phyloP scores from a whole-genome alignment of 2,113 vertebrate species.

The Poecilia latipinna region DNA sequence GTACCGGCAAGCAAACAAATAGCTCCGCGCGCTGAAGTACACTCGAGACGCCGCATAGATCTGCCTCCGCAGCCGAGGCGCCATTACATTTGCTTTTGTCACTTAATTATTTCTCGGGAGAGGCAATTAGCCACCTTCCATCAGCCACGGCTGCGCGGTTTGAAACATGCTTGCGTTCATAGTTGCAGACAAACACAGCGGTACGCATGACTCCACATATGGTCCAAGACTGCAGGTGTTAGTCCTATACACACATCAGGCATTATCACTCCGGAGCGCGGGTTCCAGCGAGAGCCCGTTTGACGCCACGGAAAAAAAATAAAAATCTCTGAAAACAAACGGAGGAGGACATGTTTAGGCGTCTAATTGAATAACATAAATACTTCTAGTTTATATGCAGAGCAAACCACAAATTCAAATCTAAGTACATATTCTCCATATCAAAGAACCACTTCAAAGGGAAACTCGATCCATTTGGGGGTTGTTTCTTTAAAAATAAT shows the following conservation, averaged over 20 bases:
- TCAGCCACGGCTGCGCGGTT: conserved; percentile 40
- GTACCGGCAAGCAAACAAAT: conserved; percentile 67
- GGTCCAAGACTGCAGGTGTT: conserved; percentile 12
- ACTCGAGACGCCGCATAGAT: conserved; percentile 61
- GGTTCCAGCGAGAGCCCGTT: conserved; percentile 55
- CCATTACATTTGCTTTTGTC: conserved; percentile 76
- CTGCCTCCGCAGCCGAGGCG: conserved; percentile 52
- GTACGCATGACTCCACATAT: background rate
- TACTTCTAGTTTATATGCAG: conserved; percentile 49
- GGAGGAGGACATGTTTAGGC: conserved; percentile 70
- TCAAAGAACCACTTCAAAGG: conserved; percentile 76
- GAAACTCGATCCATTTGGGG: conserved; percentile 61
- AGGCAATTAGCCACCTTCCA: conserved; percentile 77
- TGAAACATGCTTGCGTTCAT: conserved; percentile 41
- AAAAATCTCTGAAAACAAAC: conserved; percentile 63
- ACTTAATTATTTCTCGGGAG: conserved; percentile 78
- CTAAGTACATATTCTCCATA: conserved; percentile 66
- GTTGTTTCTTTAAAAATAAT: conserved; percentile 66
- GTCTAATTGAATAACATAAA: conserved; percentile 72
- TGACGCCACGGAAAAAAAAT: conserved; percentile 65
- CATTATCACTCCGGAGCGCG: conserved; percentile 61
- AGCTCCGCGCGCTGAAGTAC: conserved; percentile 47
- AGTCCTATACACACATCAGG: conserved; percentile 21
- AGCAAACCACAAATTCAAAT: conserved; percentile 54
- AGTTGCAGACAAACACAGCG: conserved; percentile 1